These are phyloP conservation scores for Centroberyx gerrardi DNA, from an alignment of 2,797 vertebrate species.

Conservation along the genomic window DNA sequence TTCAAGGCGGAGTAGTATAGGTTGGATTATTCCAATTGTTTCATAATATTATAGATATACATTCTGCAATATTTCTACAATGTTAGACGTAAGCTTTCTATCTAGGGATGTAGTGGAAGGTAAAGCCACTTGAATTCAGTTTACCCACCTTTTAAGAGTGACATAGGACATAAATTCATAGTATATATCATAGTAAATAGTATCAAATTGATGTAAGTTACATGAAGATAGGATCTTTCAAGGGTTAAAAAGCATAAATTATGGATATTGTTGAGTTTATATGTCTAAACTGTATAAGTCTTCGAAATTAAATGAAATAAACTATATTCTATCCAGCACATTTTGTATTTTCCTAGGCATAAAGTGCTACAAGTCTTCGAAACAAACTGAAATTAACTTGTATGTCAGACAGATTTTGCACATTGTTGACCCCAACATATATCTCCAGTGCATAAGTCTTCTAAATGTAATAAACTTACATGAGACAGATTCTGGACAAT, in stretches of 20 bases:
- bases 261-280: neutral
- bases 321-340: neutral
- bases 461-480: constrained; percentile 2
- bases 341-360: too few species aligned
- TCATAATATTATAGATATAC: constrained; percentile 11
- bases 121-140: neutral
- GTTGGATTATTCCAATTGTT: constrained; percentile 22
- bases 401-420: too few species aligned
- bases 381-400: too few species aligned
- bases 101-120: neutral
- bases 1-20: constrained; percentile 34
- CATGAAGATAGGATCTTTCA: too few species aligned
- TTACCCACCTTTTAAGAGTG: neutral
- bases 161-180: neutral
- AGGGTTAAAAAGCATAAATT: too few species aligned
- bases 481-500: neutral
- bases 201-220: neutral
- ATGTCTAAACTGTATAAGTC: neutral
- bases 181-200: neutral
- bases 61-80: constrained; percentile 11
- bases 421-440: too few species aligned
- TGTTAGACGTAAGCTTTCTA: neutral
- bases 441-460: neutral
- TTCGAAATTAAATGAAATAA: neutral
- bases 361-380: too few species aligned